A percentile compares a stretch with the other conserved stretches of the same genome.
These are phyloP conservation scores for Colaptes auratus DNA, from an alignment of 2,113 vertebrate genomes.

Conservation along the genomic window DNA sequence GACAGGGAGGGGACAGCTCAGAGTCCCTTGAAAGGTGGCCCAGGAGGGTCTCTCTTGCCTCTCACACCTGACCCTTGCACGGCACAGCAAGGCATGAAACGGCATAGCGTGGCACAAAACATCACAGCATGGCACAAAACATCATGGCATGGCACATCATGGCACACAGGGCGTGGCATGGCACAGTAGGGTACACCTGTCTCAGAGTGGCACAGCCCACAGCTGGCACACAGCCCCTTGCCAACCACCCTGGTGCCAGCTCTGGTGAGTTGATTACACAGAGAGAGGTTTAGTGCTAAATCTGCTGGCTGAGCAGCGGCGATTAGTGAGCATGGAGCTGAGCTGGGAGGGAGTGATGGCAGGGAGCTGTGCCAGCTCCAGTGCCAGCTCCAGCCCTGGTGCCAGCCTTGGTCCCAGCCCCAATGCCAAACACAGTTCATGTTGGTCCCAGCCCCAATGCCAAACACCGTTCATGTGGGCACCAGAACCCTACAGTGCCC, in stretches of 20 bases:
- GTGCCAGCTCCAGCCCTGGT: accelerated
- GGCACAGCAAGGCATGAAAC: not conserved
- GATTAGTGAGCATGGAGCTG: not conserved
- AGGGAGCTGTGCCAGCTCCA: not conserved
- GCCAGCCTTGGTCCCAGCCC: not conserved
- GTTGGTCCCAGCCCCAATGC: no score
- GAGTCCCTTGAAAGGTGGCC: not conserved
- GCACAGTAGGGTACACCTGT: not conserved
- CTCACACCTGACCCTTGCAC: not conserved
- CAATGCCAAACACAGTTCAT: accelerated
- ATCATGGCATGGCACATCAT: not conserved
- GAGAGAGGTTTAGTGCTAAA: conserved; percentile 39
- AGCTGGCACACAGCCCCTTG: not conserved
- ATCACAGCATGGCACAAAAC: not conserved
- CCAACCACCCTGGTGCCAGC: not conserved
- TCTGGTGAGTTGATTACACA: not conserved
- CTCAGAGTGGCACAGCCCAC: not conserved
- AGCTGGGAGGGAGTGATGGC: not conserved
- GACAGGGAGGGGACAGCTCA: not conserved
- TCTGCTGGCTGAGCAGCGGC: not conserved
- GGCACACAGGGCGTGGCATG: not conserved
- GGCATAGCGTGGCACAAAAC: not conserved
- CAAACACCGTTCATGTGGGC: accelerated
- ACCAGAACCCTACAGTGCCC: not conserved
- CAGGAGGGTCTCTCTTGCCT: not conserved